A percentile compares a stretch with the other conserved stretches of the same genome.
These are phyloP conservation scores for Adelphocoris suturalis DNA, from an alignment of 2,888 invertebrate genomes.

Conservation along the genomic window DNA sequence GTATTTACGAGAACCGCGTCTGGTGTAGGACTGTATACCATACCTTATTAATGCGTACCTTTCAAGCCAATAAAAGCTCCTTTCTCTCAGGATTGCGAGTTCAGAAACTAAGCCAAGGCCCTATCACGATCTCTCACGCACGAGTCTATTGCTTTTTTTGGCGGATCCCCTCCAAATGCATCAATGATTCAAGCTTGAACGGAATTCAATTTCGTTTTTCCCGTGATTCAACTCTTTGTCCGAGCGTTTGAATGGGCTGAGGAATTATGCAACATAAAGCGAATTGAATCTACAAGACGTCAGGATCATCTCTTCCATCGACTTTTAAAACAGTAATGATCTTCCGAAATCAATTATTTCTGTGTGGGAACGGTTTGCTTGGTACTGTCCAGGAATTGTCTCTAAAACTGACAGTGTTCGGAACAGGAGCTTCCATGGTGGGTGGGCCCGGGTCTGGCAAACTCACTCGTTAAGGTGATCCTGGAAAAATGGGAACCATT, in stretches of 20 bases:
- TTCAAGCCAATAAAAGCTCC: background rate
- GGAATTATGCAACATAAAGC: background rate
- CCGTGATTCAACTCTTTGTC: background rate
- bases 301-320: too few relatives aligned
- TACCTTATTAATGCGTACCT: background rate
- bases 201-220: background rate
- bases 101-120: conserved; percentile 51
- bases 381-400: too few relatives aligned
- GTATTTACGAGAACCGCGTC: background rate
- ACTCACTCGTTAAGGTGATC: too few relatives aligned
- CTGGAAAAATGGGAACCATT: too few relatives aligned
- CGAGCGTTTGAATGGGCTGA: background rate
- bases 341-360: too few relatives aligned
- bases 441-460: too few relatives aligned
- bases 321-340: too few relatives aligned
- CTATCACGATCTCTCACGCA: conserved; percentile 41
- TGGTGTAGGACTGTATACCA: background rate
- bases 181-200: background rate
- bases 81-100: conserved; percentile 41
- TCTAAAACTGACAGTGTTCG: too few relatives aligned
- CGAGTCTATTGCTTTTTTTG: conserved; percentile 43
- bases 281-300: too few relatives aligned
- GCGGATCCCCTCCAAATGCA: background rate
- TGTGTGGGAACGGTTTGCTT: too few relatives aligned
- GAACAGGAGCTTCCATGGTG: too few relatives aligned